Base-by-base conservation (phyloP, 2,888 invertebrate genomes). In the Lepas anatifera region DNA sequence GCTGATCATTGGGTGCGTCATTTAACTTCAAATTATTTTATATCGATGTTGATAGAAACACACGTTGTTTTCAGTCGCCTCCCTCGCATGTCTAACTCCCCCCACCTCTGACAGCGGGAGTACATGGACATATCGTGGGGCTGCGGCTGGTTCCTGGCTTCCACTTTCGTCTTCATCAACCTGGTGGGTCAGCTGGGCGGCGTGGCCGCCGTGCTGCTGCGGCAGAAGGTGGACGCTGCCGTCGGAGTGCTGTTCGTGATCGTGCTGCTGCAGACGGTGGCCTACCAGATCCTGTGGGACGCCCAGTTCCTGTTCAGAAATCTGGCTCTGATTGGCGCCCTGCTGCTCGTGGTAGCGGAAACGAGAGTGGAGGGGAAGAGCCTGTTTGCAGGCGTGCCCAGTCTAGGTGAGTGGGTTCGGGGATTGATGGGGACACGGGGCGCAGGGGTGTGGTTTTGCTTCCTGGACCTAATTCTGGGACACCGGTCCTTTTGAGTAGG, bases 41-140 rank as follows among this genome's bases (percentile, higher is more conserved):
- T n/a, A n/a, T n/a, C n/a, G n/a, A n/a, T n/a, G n/a, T n/a, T n/a
- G n/a, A n/a, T n/a, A n/a, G n/a, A n/a, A n/a, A n/a, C n/a, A n/a
- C n/a, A n/a, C n/a, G n/a, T n/a, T n/a, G n/a, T n/a, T n/a, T 67
- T 10, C 37, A 13, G 27, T 10, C 6, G 67, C 6, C 7, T 67
- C 25, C 22, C 25, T 35, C 25, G 13, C 29, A 68, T 6, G 16
- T 2, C 25, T 37, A 64, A 37, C 27, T 52, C 2, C 10, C 27
- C 29, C 27, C 29, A 29, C 13, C 25, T 18, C 25, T 25, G 3
- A 0, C 39, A 75, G 73, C 85, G 95, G 63, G 95, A 96, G 80
- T 98, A 96, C 80, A 97, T 98, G 94, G 90, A 95, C 80, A 88
- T 92, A 84, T 92, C 94, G 22, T 98, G 97, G 99, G 89, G 90